Evolutionary conservation across 2,888 invertebrate genomes (phyloP), one percentile per base, ranked within the genome.

Genomic region (Caenorhabditis drosophilae): DNA sequence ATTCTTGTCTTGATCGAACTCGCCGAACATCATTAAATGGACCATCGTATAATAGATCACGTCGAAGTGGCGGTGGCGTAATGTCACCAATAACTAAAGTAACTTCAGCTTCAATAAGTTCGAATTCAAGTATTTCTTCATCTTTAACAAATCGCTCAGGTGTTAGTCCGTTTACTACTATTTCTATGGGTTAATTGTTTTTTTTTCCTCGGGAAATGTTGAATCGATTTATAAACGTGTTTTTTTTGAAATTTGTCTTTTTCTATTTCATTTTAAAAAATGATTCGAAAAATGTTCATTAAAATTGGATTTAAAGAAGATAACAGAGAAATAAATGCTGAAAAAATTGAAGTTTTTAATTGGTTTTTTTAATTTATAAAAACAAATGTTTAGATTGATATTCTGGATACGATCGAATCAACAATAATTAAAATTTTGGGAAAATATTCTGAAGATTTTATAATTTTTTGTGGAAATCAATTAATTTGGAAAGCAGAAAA

Each of bases 1-100:
- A 75, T 47, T 68, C 73, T 40, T 69, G 71, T 26, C 67, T 75
- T 22, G 75, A 75, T 31, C 51, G 75, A 23, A 69, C 67, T 3
- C 59, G 56, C 16, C 44, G 63, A 7, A 57, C 63, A 2, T 53
- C 57, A 20, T 45, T 57, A 16, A 36, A 34, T 31, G 40, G 49
- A 7, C 45, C 53, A 3, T 27, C 18, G 4, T 31, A 46, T 41
- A 20, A 20, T 3, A 46, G 31, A 22, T 3, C 35, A 12, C 18
- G 34, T 2, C 4, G 47, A 47, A 35, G 22, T 31, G 4, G 2
- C 12, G 6, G 20, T 2, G 22, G 16, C 1, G 22, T 12, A 2
- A 45, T 2, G 2, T 11, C 42, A 6, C 25, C 52, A 23, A n/a
- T n/a, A n/a, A n/a, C n/a, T n/a, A n/a, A n/a, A n/a, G n/a, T n/a